These are phyloP conservation scores for Cariama cristata DNA, from an alignment of 2,113 vertebrate species.

Conservation along the genomic window DNA sequence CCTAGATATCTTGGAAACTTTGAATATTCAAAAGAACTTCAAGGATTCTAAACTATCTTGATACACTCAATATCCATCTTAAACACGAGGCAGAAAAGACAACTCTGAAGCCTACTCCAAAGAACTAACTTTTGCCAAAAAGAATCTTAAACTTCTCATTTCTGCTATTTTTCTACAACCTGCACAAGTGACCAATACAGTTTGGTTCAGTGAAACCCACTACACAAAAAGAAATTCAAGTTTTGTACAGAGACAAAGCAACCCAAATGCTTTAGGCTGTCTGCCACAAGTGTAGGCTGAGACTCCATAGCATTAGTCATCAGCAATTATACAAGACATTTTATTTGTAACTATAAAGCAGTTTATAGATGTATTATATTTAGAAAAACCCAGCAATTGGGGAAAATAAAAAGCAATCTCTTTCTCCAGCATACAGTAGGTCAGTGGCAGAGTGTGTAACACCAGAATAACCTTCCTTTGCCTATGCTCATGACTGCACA, in stretches of 20 bases:
- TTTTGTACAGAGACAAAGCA: neutral
- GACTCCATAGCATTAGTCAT: neutral
- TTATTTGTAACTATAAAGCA: neutral
- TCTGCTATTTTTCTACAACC: neutral
- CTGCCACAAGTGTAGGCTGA: neutral
- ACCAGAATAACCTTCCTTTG: neutral
- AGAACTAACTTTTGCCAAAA: neutral
- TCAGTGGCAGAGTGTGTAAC: neutral
- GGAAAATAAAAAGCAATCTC: neutral
- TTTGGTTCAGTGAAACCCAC: neutral
- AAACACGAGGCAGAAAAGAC: neutral
- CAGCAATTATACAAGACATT: neutral
- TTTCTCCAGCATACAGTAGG: neutral
- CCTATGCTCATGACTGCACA: neutral
- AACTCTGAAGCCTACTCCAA: neutral
- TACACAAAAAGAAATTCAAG: neutral
- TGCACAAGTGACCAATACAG: neutral
- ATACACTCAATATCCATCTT: neutral
- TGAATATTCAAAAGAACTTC: neutral
- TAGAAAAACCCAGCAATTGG: neutral
- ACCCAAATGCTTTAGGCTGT: neutral
- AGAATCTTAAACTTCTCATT: neutral
- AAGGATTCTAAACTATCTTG: neutral
- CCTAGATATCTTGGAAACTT: neutral
- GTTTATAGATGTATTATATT: neutral